Conservation (phyloP, 1,140 invertebrate species). For the Adoxophyes honmai region DNA sequence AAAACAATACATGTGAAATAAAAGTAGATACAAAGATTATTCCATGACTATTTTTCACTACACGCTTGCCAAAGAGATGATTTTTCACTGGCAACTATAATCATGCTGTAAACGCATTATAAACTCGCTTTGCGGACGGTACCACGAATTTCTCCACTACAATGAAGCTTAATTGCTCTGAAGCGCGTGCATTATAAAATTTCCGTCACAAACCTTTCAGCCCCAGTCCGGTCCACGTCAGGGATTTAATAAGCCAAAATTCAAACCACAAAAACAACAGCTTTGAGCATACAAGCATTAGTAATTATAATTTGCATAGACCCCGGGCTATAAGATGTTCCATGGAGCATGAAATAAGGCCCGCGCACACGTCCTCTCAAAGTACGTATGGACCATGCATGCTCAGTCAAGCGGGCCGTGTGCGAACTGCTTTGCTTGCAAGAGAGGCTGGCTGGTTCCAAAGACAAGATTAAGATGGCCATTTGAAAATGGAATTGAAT, state of each 20-base stretch:
- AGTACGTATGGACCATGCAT: constrained; percentile 45
- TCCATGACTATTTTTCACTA: too few relatives aligned
- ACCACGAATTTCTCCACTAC: not conserved
- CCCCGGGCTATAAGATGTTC: constrained; percentile 70
- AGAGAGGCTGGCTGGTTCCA: not conserved
- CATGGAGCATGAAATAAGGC: constrained; percentile 68
- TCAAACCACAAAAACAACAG: constrained; percentile 48
- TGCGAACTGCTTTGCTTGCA: constrained; percentile 37
- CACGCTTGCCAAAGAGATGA: too few relatives aligned
- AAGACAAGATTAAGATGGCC: constrained; percentile 5
- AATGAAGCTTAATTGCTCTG: not conserved
- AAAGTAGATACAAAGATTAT: too few relatives aligned
- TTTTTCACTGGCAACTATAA: too few relatives aligned
- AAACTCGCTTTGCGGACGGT: not conserved
- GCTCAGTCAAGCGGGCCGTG: constrained; percentile 54
- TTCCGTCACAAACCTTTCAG: constrained; percentile 14
- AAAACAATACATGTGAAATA: too few relatives aligned
- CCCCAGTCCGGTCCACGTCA: constrained; percentile 9
- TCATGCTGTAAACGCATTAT: not conserved
- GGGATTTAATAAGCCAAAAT: constrained; percentile 27
- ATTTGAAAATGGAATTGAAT: constrained; percentile 5
- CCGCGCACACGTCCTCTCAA: constrained; percentile 38
- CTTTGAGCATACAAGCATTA: constrained; percentile 58
- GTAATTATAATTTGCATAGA: constrained; percentile 65
- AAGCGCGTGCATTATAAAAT: constrained; percentile 8